Evolutionary conservation across 2,113 vertebrate species (phyloP), one percentile per base, ranked within the genome.

Genomic region (Motacilla alba): DNA sequence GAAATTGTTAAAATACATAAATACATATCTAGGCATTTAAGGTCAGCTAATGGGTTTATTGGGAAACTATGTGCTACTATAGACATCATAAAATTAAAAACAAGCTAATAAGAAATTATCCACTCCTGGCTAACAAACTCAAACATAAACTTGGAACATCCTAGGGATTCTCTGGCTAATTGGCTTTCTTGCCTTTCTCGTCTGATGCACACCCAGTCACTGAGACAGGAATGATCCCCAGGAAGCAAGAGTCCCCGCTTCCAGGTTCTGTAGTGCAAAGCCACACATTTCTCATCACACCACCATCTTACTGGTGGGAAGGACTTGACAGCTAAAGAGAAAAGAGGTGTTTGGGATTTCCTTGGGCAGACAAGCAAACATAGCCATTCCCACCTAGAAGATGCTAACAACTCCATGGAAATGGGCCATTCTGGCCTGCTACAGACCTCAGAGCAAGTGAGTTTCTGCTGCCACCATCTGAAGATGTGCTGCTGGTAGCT

Each of bases 211-310:
- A 35, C 37, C 6, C 26, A 46, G 49, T 7, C 53, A 50, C 55
- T 35, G 41, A 52, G 44, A 37, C 10, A 12, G 50, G 35, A 64
- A 60, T 6, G 35, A 5, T 66, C 5, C 27, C 13, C 7, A 35
- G 35, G 35, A 35, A 13, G 41, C 1, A 11, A n/a, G 35, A 58
- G 15, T 30, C 52, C 52, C 18, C 2, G 0, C 0, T 55, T 50
- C 31, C 52, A 87, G 47, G 26, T 27, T 80, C 37, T 47, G 37
- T 6, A 10, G 7, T 47, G 30, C 52, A 87, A 53, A 90, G n/a
- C 13, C 59, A 60, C 7, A 5, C 1, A 0, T n/a, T 17, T 64
- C 37, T 24, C 67, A 64, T n/a, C 67, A 21, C 27, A 75, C 6
- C 1, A 1, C 35, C 35, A 27, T 23, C 13, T 41, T 60, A 33